Conservation (phyloP, 2,113 vertebrate species). For the Pachycephala philippinensis region DNA sequence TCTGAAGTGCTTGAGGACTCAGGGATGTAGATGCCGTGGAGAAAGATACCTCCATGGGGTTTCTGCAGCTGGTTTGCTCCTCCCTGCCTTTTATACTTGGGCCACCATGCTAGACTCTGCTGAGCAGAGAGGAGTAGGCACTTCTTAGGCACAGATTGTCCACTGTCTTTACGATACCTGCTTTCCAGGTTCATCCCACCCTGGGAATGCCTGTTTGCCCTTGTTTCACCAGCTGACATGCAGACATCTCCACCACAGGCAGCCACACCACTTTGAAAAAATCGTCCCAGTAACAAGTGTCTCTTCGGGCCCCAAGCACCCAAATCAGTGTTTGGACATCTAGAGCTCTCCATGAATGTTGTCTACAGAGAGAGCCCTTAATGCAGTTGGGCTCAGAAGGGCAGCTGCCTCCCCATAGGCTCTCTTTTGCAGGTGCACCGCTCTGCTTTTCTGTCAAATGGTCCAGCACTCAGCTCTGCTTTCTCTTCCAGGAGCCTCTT, state of each 20-base stretch:
- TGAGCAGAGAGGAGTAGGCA: background rate
- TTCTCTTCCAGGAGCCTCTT: slow-evolving; percentile 84
- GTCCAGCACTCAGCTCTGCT: background rate
- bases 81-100: background rate
- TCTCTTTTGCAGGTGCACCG: background rate
- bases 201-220: background rate
- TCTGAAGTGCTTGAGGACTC: background rate
- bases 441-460: background rate
- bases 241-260: background rate
- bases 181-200: accelerated
- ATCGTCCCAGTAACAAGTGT: background rate
- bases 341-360: background rate
- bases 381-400: background rate
- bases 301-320: accelerated
- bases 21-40: background rate
- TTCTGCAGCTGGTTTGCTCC: background rate
- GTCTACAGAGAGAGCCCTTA: background rate
- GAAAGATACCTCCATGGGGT: background rate
- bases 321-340: background rate
- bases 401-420: background rate
- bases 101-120: background rate
- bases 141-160: background rate
- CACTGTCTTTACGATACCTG: background rate
- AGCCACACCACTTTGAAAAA: background rate
- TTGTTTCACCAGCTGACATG: background rate